These are phyloP conservation scores for Chiroxiphia lanceolata DNA, from an alignment of 2,797 vertebrate species.

Conservation along the genomic window DNA sequence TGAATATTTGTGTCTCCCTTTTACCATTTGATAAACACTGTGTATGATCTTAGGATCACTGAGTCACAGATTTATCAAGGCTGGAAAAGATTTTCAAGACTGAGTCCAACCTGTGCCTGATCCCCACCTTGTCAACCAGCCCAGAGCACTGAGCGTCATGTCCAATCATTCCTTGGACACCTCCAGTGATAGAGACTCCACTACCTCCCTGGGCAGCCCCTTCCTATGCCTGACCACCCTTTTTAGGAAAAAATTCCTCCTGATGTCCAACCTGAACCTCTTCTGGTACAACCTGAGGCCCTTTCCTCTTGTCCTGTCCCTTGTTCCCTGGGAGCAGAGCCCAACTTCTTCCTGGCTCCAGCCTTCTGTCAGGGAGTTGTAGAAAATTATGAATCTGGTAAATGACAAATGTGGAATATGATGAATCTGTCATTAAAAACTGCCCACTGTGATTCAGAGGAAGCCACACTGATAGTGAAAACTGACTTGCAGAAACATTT, in stretches of 20 bases:
- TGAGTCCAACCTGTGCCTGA: accelerated
- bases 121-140: neutral
- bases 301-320: accelerated
- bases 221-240: neutral
- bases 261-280: accelerated
- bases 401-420: neutral
- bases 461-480: neutral
- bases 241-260: neutral
- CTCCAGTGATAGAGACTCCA: neutral
- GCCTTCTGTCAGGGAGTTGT: no score
- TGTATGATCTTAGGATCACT: neutral
- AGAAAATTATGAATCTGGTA: accelerated
- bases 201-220: neutral
- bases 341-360: accelerated
- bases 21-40: neutral
- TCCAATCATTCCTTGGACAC: accelerated
- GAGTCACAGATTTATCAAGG: neutral
- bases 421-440: neutral
- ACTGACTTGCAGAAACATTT: neutral
- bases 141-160: accelerated
- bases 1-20: neutral
- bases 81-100: neutral
- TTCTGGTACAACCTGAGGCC: neutral
- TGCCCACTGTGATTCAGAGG: neutral
- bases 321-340: neutral